Evolutionary conservation across 1,140 invertebrate genomes (phyloP).

Genomic region (Eriosoma lanigerum): DNA sequence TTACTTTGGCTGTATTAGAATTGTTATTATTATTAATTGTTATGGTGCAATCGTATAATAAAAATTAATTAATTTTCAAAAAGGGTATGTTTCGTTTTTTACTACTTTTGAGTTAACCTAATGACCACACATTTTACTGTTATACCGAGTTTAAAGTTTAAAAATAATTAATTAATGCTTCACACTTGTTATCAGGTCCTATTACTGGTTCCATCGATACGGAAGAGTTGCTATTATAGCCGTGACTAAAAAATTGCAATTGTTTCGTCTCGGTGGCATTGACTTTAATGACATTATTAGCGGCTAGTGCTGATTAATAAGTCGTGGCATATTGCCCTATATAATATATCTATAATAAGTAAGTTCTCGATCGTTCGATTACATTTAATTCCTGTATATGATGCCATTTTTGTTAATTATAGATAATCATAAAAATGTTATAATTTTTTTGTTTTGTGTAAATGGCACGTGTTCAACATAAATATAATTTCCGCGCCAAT

Average conservation of each 20-base stretch:
- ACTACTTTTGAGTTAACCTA: too few relatives aligned
- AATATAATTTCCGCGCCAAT: neutral
- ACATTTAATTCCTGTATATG: neutral
- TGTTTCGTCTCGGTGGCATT: neutral
- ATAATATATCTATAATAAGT: neutral
- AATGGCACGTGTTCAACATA: neutral
- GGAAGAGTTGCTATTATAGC: neutral
- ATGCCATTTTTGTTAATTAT: constrained; percentile 7
- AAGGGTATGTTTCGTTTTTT: too few relatives aligned
- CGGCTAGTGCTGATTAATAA: neutral
- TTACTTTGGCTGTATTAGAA: too few relatives aligned
- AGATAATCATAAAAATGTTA: neutral
- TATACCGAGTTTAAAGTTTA: too few relatives aligned
- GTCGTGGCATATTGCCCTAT: neutral
- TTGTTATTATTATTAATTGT: too few relatives aligned
- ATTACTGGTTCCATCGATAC: constrained; percentile 9
- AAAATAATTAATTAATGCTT: too few relatives aligned
- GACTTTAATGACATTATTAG: constrained; percentile 27
- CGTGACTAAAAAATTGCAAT: constrained; percentile 17
- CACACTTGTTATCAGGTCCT: too few relatives aligned
- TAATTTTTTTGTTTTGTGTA: too few relatives aligned
- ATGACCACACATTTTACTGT: too few relatives aligned
- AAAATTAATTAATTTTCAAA: too few relatives aligned
- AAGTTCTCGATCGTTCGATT: neutral
- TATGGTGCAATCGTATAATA: too few relatives aligned